A percentile compares a stretch with the other conserved stretches of the same genome.
These are phyloP conservation scores for Cepphus grylle DNA, from an alignment of 2,113 vertebrate genomes.

Conservation along the genomic window DNA sequence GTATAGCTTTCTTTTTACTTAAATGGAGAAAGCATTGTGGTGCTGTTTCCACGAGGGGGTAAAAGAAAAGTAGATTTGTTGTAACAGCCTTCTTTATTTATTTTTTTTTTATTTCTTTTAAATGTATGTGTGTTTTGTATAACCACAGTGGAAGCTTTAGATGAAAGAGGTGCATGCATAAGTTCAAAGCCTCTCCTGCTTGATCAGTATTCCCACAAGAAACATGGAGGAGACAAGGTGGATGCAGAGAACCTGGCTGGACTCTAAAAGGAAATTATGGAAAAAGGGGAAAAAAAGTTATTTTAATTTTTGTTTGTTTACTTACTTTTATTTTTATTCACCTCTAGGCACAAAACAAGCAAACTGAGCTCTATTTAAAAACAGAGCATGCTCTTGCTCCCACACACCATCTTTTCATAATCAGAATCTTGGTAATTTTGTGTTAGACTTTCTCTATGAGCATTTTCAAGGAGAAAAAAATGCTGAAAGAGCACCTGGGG, in stretches of 20 bases:
- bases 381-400: background rate
- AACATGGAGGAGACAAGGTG: background rate
- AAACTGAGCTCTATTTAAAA: constrained; percentile 10
- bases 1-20: background rate
- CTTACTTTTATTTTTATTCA: constrained; percentile 21
- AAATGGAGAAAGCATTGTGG: background rate
- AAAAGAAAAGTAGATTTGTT: background rate
- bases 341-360: background rate
- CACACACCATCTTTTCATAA: background rate
- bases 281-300: background rate
- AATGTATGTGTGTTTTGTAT: background rate
- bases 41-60: background rate
- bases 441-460: background rate
- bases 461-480: background rate
- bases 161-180: constrained; percentile 23
- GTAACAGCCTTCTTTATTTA: background rate
- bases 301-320: constrained; percentile 9
- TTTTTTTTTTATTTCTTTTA: background rate
- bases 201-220: constrained; percentile 40
- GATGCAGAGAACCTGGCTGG: background rate
- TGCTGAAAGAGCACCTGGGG: background rate
- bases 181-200: constrained; percentile 48
- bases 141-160: constrained; percentile 3
- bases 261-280: background rate
- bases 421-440: background rate